These are phyloP conservation scores for Heterochromis multidens DNA, from an alignment of 2,113 vertebrate species.

Conservation along the genomic window DNA sequence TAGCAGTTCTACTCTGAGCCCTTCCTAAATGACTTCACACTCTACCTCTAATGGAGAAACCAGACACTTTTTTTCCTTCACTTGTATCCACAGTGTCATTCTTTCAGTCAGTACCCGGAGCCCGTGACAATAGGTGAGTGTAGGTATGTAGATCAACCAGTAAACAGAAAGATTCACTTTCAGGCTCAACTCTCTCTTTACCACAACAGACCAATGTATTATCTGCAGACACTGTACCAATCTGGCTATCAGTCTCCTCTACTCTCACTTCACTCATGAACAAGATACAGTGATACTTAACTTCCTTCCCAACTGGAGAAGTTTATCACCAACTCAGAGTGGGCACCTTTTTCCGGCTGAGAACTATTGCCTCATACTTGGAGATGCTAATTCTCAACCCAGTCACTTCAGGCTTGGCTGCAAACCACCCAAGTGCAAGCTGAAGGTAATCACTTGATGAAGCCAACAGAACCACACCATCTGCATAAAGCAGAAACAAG, in stretches of 20 bases:
- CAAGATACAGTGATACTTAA: accelerated
- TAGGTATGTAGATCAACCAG: neutral
- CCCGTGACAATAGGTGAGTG: accelerated
- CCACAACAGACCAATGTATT: neutral
- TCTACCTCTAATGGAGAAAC: neutral
- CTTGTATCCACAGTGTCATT: neutral
- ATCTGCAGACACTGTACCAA: neutral
- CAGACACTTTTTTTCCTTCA: neutral
- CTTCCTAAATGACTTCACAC: neutral
- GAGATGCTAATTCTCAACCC: neutral
- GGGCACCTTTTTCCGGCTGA: neutral
- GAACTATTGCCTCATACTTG: neutral
- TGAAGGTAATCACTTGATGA: neutral
- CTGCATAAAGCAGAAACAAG: neutral
- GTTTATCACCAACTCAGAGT: neutral
- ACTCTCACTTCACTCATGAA: accelerated
- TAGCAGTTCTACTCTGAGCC: neutral
- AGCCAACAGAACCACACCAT: neutral
- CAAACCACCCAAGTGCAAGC: neutral
- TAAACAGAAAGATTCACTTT: neutral
- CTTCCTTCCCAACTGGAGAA: neutral
- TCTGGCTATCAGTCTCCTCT: no score
- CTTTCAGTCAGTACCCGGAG: neutral
- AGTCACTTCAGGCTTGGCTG: neutral
- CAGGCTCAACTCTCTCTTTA: neutral